Conservation (phyloP, 2,888 invertebrate genomes). For the Omphaloscelis lunosa region DNA sequence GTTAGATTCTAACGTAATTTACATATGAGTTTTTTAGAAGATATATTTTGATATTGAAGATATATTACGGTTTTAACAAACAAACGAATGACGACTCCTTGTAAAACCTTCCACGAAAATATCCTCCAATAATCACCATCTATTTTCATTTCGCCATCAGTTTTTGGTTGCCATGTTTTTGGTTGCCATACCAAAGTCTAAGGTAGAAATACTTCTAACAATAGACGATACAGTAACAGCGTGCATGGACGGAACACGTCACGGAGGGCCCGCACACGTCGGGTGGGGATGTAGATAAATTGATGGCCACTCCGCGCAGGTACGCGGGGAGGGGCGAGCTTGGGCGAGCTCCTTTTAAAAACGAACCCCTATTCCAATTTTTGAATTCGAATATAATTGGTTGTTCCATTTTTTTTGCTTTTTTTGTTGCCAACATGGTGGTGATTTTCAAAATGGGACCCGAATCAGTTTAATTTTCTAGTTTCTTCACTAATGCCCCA, state of each 20-base stretch:
- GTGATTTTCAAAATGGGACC: conserved; percentile 24
- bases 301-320: conserved; percentile 84
- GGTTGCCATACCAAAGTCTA: conserved; percentile 7
- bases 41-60: conserved; percentile 3
- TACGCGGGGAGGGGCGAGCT: conserved; percentile 77
- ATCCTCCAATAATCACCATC: neutral
- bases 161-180: conserved; percentile 27
- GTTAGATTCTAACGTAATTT: conserved; percentile 68
- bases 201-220: conserved; percentile 59
- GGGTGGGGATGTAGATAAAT: conserved; percentile 82
- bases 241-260: conserved; percentile 75
- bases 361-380: conserved; percentile 69
- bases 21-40: conserved; percentile 27
- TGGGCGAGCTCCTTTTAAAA: conserved; percentile 72
- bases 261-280: conserved; percentile 76
- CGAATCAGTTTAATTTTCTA: conserved; percentile 1
- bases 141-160: neutral
- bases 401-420: conserved; percentile 35
- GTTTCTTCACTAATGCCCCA: neutral
- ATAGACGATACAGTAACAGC: conserved; percentile 79
- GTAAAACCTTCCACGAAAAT: neutral
- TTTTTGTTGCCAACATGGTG: conserved; percentile 28
- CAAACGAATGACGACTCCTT: neutral
- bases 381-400: conserved; percentile 66
- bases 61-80: neutral